These are phyloP conservation scores for Eupithecia vulgata DNA, from an alignment of 2,888 invertebrate genomes.

Conservation along the genomic window DNA sequence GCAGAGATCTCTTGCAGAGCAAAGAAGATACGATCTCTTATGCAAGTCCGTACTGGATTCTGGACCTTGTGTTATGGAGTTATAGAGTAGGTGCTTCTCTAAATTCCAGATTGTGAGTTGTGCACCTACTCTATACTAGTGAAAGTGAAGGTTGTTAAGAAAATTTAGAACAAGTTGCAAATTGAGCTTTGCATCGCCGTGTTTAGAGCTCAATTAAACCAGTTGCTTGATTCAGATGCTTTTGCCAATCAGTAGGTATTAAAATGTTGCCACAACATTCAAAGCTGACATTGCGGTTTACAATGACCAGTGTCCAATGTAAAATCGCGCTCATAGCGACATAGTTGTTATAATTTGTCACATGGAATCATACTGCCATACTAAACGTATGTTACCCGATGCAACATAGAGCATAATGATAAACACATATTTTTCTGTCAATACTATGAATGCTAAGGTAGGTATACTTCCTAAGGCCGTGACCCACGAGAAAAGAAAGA, in stretches of 20 bases:
- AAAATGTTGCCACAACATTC: conserved; percentile 55
- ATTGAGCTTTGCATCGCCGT: background rate
- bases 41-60: background rate
- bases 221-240: conserved; percentile 4
- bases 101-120: conserved; percentile 19
- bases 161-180: conserved; percentile 16
- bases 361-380: conserved; percentile 30
- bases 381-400: background rate
- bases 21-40: conserved; percentile 27
- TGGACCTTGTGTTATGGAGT: conserved; percentile 15
- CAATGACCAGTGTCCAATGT: conserved; percentile 46
- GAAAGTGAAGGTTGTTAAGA: conserved; percentile 30
- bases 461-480: background rate
- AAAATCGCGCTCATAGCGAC: conserved; percentile 41
- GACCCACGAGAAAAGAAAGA: background rate
- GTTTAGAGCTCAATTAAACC: background rate
- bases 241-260: conserved; percentile 40
- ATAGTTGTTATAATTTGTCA: conserved; percentile 32
- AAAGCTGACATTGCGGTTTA: conserved; percentile 57
- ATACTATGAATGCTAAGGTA: background rate
- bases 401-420: background rate
- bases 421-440: background rate
- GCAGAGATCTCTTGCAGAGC: conserved; percentile 32
- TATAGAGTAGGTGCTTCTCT: conserved; percentile 34
- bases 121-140: conserved; percentile 28